Evolutionary conservation across 2,113 vertebrate genomes (phyloP).

Genomic region (Nothoprocta perdicaria): DNA sequence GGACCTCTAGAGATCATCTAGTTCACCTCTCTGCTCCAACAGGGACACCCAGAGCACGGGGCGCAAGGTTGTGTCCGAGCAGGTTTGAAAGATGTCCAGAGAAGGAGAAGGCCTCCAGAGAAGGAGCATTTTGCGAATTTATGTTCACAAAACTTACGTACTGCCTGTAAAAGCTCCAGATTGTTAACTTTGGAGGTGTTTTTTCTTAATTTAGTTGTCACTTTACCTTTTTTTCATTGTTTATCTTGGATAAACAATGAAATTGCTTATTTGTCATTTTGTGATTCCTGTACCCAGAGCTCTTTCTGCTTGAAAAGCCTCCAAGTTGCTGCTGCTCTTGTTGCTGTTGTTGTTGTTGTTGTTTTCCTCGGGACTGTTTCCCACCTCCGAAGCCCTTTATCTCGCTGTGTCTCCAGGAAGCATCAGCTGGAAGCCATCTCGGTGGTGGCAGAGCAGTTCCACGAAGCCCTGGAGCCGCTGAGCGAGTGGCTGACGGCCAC

Average conservation of each 20-base stretch:
- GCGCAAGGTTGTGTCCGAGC: too few species aligned
- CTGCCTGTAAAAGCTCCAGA: not conserved
- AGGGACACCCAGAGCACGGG: too few species aligned
- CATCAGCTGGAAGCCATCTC: constrained; percentile 93
- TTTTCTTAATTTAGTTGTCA: not conserved
- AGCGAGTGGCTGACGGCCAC: constrained; percentile 88
- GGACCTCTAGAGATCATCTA: too few species aligned
- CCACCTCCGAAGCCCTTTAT: constrained; percentile 35
- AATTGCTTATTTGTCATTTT: not conserved
- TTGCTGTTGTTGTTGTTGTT: not conserved
- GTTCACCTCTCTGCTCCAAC: too few species aligned
- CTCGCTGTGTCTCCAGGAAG: constrained; percentile 78
- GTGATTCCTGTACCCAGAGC: not conserved
- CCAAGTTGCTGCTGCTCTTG: not conserved
- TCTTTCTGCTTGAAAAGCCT: not conserved
- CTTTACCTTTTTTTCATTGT: not conserved
- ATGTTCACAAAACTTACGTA: not conserved
- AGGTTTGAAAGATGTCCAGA: too few species aligned
- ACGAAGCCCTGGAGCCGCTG: constrained; percentile 91
- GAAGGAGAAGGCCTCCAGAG: too few species aligned
- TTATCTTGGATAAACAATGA: not conserved
- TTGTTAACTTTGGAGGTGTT: not conserved
- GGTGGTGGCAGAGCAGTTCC: constrained; percentile 93
- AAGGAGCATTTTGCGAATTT: too few species aligned
- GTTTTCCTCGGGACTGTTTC: not conserved